Evolutionary conservation across 1,140 invertebrate genomes (phyloP).

Genomic region (Agrypnia vestita): DNA sequence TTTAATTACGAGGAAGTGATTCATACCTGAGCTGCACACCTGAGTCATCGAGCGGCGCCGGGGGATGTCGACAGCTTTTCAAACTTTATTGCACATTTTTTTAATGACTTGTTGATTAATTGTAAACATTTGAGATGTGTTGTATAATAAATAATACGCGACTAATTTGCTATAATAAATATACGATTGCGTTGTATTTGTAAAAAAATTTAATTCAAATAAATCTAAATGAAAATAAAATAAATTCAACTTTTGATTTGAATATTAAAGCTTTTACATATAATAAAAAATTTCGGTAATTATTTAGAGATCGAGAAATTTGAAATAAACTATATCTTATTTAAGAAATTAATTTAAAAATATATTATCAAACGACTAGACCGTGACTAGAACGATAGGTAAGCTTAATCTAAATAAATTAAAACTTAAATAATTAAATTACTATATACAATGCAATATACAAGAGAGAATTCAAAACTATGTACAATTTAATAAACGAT

Average conservation of each 20-base stretch:
- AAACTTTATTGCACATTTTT: background rate
- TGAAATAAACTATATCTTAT: too few relatives aligned
- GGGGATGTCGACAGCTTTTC: background rate
- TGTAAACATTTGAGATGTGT: too few relatives aligned
- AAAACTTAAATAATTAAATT: background rate
- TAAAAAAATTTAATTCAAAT: background rate
- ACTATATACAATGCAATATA: too few relatives aligned
- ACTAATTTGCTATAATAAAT: too few relatives aligned
- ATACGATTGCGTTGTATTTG: background rate
- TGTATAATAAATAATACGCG: background rate
- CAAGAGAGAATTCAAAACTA: too few relatives aligned
- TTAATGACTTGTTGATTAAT: background rate
- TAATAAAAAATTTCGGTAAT: background rate
- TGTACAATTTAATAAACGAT: too few relatives aligned
- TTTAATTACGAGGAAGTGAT: conserved; percentile 52
- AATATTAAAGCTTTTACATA: background rate
- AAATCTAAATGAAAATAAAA: background rate
- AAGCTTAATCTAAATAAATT: background rate
- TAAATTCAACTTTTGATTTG: background rate
- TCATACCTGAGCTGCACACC: conserved; percentile 54
- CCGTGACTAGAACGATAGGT: background rate
- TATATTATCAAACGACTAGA: background rate
- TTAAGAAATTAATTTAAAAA: background rate
- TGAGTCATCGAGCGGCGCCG: conserved; percentile 49
- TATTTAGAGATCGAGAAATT: too few relatives aligned